Percentiles rank a stretch among this genome's conserved stretches.
phyloP scores from a whole-genome alignment of 2,797 vertebrate genomes.

The Australoheros facetus region DNA sequence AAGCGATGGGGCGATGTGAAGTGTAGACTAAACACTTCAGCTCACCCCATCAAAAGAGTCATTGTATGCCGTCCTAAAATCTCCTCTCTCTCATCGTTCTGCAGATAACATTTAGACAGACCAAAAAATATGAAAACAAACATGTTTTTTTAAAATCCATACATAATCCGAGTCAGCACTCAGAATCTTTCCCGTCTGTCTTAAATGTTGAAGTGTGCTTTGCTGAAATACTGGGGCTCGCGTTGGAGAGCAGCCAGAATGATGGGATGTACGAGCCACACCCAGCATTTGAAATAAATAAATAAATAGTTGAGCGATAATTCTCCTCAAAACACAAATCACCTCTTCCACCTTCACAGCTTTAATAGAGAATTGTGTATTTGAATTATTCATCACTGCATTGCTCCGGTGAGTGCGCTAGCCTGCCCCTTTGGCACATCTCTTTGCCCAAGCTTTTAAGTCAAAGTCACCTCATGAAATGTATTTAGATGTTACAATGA shows the following conservation, averaged over 20 bases:
- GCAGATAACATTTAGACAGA: not conserved
- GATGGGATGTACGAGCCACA: conserved; percentile 18
- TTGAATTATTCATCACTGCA: conserved; percentile 68
- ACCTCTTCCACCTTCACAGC: conserved; percentile 45
- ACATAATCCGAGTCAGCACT: not conserved
- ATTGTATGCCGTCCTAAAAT: not conserved
- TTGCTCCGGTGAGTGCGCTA: conserved; percentile 4
- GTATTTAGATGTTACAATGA: conserved; percentile 33
- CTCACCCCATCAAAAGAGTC: not conserved
- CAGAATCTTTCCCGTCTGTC: not conserved
- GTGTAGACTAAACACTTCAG: not conserved
- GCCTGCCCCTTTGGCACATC: conserved; percentile 40
- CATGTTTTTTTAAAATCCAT: not conserved
- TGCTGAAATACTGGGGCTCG: conserved; percentile 35
- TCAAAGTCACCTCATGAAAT: conserved; percentile 58
- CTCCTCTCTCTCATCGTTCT: not conserved
- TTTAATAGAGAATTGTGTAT: conserved; percentile 34
- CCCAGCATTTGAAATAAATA: not conserved
- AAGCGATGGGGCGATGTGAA: not conserved
- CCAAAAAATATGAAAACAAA: not conserved
- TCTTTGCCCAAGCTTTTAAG: conserved; percentile 32
- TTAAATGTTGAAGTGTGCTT: not conserved
- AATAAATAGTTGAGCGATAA: conserved; percentile 40
- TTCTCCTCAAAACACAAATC: conserved; percentile 51
- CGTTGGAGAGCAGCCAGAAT: conserved; percentile 23